Evolutionary conservation across 1,140 invertebrate species (phyloP).

Genomic region (Theocolax elegans): DNA sequence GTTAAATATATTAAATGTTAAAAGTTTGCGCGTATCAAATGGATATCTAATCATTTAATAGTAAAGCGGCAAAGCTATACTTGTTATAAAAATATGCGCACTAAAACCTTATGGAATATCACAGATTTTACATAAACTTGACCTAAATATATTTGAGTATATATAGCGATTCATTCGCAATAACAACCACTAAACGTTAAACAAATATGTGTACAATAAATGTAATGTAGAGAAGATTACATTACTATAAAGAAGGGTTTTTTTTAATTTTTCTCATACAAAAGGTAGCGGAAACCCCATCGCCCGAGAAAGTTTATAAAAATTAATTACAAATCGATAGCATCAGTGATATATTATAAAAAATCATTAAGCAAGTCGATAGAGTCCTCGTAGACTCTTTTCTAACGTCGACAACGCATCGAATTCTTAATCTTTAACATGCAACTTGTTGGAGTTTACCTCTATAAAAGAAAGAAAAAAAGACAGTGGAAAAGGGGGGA

Average conservation of each 20-base stretch:
- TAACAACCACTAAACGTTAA: slow-evolving; percentile 3
- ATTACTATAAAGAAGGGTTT: neutral
- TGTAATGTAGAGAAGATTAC: slow-evolving; percentile 5
- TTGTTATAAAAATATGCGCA: slow-evolving; percentile 23
- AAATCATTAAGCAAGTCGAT: slow-evolving; percentile 11
- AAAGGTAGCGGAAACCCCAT: slow-evolving; percentile 11
- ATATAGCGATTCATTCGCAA: slow-evolving; percentile 21
- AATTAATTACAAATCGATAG: neutral
- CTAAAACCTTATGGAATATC: slow-evolving; percentile 29
- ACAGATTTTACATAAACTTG: slow-evolving; percentile 30
- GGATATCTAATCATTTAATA: slow-evolving; percentile 5
- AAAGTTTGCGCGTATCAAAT: neutral
- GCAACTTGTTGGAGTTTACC: slow-evolving; percentile 28
- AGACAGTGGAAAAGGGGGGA: slow-evolving; percentile 23
- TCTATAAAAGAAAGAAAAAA: slow-evolving; percentile 35
- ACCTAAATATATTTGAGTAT: slow-evolving; percentile 7
- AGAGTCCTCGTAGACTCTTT: slow-evolving; percentile 1
- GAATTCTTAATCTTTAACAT: slow-evolving; percentile 28
- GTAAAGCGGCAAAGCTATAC: neutral
- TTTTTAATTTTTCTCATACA: slow-evolving; percentile 27
- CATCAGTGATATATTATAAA: slow-evolving; percentile 32
- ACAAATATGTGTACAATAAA: slow-evolving; percentile 15
- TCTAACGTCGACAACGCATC: slow-evolving; percentile 19
- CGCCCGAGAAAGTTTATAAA: slow-evolving; percentile 25
- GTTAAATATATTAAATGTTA: slow-evolving; percentile 5